Evolutionary conservation across 1,140 invertebrate species (phyloP).

Genomic region (Drosophila insularis): DNA sequence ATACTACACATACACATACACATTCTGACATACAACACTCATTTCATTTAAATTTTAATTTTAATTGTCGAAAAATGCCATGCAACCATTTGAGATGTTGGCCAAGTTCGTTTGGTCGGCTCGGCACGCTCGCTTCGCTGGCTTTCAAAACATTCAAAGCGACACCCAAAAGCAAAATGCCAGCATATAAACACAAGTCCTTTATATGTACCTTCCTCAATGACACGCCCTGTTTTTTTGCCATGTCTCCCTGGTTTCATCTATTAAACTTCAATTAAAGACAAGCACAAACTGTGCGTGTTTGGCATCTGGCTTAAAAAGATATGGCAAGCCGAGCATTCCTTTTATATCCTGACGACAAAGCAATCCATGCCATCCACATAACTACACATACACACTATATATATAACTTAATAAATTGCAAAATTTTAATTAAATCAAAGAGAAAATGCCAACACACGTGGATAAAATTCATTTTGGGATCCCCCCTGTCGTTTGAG

Average conservation of each 20-base stretch:
- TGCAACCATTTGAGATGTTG: constrained; percentile 61
- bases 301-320: constrained; percentile 30
- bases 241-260: constrained; percentile 10
- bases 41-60: constrained; percentile 77
- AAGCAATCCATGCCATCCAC: constrained; percentile 7
- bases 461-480: not conserved
- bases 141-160: constrained; percentile 36
- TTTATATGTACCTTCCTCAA: not conserved
- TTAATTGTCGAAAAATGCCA: constrained; percentile 78
- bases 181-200: not conserved
- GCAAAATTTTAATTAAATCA: constrained; percentile 60
- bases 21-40: constrained; percentile 24
- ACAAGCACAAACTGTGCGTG: constrained; percentile 15
- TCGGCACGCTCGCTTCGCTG: constrained; percentile 43
- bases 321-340: constrained; percentile 43
- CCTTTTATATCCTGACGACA: constrained; percentile 37
- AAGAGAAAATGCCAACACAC: not conserved
- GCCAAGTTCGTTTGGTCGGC: constrained; percentile 43
- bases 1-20: constrained; percentile 33
- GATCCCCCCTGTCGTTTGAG: not conserved
- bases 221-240: not conserved
- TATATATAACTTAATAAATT: constrained; percentile 34
- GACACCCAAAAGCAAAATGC: constrained; percentile 26
- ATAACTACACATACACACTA: too few relatives aligned
- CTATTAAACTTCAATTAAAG: constrained; percentile 68